Conservation (phyloP, 2,113 vertebrate genomes). For the Pomatorhinus ruficollis region DNA sequence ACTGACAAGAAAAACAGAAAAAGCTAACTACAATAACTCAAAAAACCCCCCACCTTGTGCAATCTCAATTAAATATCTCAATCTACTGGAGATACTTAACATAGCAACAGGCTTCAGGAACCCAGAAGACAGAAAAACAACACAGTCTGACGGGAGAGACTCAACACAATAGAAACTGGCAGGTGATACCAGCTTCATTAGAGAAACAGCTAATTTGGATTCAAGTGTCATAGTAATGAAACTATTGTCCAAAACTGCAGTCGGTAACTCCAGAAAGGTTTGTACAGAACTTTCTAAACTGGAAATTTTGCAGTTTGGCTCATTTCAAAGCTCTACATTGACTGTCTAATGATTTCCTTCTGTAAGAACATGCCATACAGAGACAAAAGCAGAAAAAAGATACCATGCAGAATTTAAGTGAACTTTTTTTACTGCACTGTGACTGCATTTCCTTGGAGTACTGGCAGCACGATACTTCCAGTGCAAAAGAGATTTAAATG, state of each 20-base stretch:
- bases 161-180: not conserved
- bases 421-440: not conserved
- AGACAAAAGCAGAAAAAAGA: not conserved
- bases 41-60: not conserved
- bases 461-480: not conserved
- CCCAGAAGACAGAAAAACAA: not conserved
- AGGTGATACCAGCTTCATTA: not conserved
- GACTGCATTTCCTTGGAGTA: not conserved
- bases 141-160: not conserved
- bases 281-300: not conserved
- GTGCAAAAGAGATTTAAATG: not conserved
- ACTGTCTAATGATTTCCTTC: not conserved
- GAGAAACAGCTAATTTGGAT: not conserved
- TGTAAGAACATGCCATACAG: fast-evolving
- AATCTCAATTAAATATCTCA: not conserved
- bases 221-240: not conserved
- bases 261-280: not conserved
- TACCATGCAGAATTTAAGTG: not conserved
- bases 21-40: not conserved
- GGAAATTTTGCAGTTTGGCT: not conserved
- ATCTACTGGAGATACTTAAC: not conserved
- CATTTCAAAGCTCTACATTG: not conserved
- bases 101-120: not conserved
- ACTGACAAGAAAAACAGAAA: not conserved
- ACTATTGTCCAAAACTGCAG: not conserved